phyloP scores from a whole-genome alignment of 2,113 vertebrate species.

The Phalacrocorax carbo region DNA sequence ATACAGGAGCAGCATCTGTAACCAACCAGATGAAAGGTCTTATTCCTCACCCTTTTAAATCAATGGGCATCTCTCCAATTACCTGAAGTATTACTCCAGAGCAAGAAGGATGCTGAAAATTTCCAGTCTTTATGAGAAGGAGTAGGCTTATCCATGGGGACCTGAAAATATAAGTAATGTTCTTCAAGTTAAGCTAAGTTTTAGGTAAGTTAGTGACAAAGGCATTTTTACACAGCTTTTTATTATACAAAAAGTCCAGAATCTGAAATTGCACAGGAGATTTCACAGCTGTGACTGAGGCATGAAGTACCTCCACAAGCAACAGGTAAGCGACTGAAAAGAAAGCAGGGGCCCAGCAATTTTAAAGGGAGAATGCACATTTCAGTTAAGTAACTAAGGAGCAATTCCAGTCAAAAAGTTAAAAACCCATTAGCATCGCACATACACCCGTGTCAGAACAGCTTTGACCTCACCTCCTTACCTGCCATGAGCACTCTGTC shows the following conservation, averaged over 20 bases:
- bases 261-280: not conserved
- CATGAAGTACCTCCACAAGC: not conserved
- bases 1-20: not conserved
- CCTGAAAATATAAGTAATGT: not conserved
- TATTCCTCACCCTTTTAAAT: not conserved
- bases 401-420: not conserved
- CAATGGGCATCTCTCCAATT: not conserved
- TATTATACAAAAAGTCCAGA: not conserved
- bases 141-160: not conserved
- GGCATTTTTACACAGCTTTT: not conserved
- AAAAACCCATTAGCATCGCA: not conserved
- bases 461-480: not conserved
- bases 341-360: fast-evolving
- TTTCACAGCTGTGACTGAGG: not conserved
- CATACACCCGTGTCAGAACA: not conserved
- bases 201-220: not conserved
- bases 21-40: not conserved
- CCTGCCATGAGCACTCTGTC: fast-evolving
- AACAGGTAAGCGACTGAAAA: not conserved
- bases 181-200: not conserved
- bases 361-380: not conserved
- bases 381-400: not conserved
- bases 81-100: not conserved
- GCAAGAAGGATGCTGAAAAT: not conserved
- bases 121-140: not conserved